Conservation (phyloP, 2,888 invertebrate species). For the Hirudinaria manillensis region DNA sequence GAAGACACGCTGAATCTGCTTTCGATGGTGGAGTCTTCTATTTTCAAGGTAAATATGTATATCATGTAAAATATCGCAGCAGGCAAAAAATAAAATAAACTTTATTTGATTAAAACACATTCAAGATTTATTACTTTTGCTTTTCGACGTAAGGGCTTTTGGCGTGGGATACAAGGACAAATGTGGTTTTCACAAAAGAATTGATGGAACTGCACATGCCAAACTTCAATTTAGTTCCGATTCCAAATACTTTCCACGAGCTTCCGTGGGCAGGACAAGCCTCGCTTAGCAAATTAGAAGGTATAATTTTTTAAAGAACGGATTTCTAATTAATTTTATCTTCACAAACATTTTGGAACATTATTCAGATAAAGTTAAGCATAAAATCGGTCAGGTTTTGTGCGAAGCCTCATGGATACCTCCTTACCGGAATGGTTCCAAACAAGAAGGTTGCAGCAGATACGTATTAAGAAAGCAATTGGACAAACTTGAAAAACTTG, state of each 20-base stretch:
- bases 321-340: not conserved
- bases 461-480: constrained; percentile 30
- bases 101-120: not conserved
- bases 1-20: constrained; percentile 19
- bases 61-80: too few relatives aligned
- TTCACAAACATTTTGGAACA: not conserved
- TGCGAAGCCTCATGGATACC: constrained; percentile 32
- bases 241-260: constrained; percentile 26
- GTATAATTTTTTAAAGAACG: not conserved
- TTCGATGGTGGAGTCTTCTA: not conserved
- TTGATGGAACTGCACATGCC: not conserved
- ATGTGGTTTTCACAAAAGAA: constrained; percentile 13
- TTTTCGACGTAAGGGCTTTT: constrained; percentile 7
- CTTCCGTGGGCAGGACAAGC: constrained; percentile 32
- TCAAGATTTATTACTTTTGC: not conserved
- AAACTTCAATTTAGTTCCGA: constrained; percentile 11
- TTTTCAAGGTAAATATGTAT: constrained; percentile 7
- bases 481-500: constrained; percentile 29
- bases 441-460: constrained; percentile 29
- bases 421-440: constrained; percentile 28
- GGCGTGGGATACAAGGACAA: constrained; percentile 1
- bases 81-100: not conserved
- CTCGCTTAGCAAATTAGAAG: too few relatives aligned
- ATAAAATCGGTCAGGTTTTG: constrained; percentile 33
- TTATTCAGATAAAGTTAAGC: constrained; percentile 19